A percentile compares a stretch with the other conserved stretches of the same genome.
Conservation (phyloP, 1,140 invertebrate genomes). For the Ceratosolen fusciceps region DNA sequence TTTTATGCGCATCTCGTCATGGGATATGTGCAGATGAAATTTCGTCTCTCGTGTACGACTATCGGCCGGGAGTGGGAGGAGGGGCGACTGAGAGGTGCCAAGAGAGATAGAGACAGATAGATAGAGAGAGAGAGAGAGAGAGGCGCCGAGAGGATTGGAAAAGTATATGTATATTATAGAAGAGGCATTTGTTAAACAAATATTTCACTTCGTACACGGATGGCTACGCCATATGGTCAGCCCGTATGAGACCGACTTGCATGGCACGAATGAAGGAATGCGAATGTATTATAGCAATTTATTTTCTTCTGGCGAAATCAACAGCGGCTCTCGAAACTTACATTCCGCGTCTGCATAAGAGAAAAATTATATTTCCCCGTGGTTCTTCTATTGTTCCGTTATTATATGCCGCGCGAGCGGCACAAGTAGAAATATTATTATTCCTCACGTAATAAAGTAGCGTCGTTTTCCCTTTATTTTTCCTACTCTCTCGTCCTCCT, state of each 20-base stretch:
- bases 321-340: not conserved
- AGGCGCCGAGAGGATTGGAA: not conserved
- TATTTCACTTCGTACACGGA: conserved; percentile 27
- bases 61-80: no score
- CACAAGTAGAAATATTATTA: not conserved
- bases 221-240: not conserved
- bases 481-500: no score
- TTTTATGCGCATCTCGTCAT: conserved; percentile 40
- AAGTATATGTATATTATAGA: no score
- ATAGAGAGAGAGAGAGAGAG: not conserved
- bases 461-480: no score
- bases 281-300: not conserved
- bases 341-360: no score
- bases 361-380: no score
- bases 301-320: not conserved
- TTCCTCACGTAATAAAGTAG: not conserved
- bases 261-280: not conserved
- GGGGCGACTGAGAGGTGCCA: not conserved
- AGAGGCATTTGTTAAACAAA: not conserved
- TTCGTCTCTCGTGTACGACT: not conserved
- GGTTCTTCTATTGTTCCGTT: not conserved
- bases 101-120: not conserved
- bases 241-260: not conserved
- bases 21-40: conserved; percentile 23
- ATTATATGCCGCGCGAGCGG: not conserved